Evolutionary conservation across 2,797 vertebrate species (phyloP).

Genomic region (Dallia pectoralis): DNA sequence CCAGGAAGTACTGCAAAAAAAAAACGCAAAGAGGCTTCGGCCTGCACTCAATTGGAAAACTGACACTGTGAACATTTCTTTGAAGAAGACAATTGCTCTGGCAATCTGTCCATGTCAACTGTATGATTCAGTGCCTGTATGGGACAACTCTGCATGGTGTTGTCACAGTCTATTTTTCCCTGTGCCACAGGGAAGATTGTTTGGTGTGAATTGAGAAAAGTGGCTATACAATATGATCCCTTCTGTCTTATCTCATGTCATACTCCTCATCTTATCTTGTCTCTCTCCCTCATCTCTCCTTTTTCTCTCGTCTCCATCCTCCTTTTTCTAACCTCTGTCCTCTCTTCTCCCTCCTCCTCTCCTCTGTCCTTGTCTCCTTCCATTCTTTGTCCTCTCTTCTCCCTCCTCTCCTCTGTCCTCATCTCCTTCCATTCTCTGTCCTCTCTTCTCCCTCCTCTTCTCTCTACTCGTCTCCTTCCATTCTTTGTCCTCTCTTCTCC

Average conservation of each 20-base stretch:
- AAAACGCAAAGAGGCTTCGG: slow-evolving; percentile 31
- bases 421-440: too few relatives aligned
- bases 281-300: slow-evolving; percentile 13
- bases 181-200: slow-evolving; percentile 38
- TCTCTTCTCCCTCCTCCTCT: background rate
- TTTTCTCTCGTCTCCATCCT: background rate
- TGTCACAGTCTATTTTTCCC: slow-evolving; percentile 38
- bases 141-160: slow-evolving; percentile 39
- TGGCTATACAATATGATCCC: slow-evolving; percentile 9
- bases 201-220: slow-evolving; percentile 26
- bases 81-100: slow-evolving; percentile 42
- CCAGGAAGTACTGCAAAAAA: slow-evolving; percentile 25
- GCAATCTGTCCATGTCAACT: slow-evolving; percentile 35
- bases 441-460: too few relatives aligned
- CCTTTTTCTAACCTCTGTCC: background rate
- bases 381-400: background rate
- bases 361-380: too few relatives aligned
- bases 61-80: slow-evolving; percentile 57
- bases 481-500: too few relatives aligned
- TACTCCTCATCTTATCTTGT: slow-evolving; percentile 9
- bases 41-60: slow-evolving; percentile 31
- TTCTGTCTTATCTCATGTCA: slow-evolving; percentile 21
- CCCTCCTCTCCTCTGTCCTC: background rate
- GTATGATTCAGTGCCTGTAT: slow-evolving; percentile 45
- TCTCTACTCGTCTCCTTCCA: too few relatives aligned